phyloP scores from a whole-genome alignment of 2,797 vertebrate species.

The Melanotaenia boesemani region DNA sequence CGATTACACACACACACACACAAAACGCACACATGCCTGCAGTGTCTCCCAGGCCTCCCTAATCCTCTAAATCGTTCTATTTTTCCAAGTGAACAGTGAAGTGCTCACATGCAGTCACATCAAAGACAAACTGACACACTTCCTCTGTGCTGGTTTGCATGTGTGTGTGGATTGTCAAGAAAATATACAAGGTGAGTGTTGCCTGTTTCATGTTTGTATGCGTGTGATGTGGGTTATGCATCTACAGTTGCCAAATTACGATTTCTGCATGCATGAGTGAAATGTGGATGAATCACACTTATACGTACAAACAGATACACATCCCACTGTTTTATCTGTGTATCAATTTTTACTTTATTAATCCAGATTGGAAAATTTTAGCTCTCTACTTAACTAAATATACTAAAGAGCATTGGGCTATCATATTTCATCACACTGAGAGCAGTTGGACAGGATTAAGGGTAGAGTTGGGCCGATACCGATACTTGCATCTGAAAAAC shows the following conservation, averaged over 20 bases:
- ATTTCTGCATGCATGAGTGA: neutral
- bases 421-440: too few relatives aligned
- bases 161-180: slow-evolving; percentile 12
- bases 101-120: slow-evolving; percentile 46
- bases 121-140: slow-evolving; percentile 53
- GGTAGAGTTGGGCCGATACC: too few relatives aligned
- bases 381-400: too few relatives aligned
- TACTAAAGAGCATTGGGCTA: too few relatives aligned
- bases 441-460: too few relatives aligned
- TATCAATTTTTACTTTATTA: too few relatives aligned
- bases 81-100: slow-evolving; percentile 57
- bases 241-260: neutral
- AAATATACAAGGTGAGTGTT: slow-evolving; percentile 31
- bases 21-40: slow-evolving; percentile 23
- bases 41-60: slow-evolving; percentile 52
- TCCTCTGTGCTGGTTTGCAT: slow-evolving; percentile 6
- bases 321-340: too few relatives aligned
- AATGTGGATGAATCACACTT: neutral
- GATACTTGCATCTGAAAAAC: too few relatives aligned
- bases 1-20: slow-evolving; percentile 14
- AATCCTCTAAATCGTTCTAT: slow-evolving; percentile 64
- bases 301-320: neutral
- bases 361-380: too few relatives aligned
- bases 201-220: slow-evolving; percentile 29
- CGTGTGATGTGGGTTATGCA: neutral